Base-by-base conservation (phyloP, 2,113 vertebrate genomes). In the Fukomys damarensis region DNA sequence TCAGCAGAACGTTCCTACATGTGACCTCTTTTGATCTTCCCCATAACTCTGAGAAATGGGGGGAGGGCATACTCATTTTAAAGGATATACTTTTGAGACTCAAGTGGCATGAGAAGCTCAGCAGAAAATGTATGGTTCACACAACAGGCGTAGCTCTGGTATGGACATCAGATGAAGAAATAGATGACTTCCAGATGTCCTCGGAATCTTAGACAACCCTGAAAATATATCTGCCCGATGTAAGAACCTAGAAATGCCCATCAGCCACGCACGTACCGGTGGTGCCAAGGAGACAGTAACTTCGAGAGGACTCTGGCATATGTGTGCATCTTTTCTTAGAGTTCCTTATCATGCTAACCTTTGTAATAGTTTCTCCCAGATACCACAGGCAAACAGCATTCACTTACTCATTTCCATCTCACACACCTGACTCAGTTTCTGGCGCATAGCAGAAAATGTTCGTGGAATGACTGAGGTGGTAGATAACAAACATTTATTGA, bases 161-260 rank as follows among this genome's bases (percentile, higher is more conserved):
- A 76, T 79, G 86, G 76, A 46, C 7, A 59, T 77, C 76, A 74
- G 41, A 82, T 92, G 63, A 46, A 92, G 83, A 94, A 59, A 74
- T 35, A 93, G 70, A 59, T 87, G 72, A 26, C 80, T 97, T 91
- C 76, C 81, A 96, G 70, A 85, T 63, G 81, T 94, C 95, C 84
- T 91, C 84, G 4, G 76, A 95, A 81, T 38, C 41, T 92, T 93
- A 90, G 65, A 85, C 68, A 96, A 38, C n/a, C 58, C 76, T 92
- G 70, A 92, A 88, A 95, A 43, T 66, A 38, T 56, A 95, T 86
- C 49, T 79, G 74, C 30, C 49, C 68, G 22, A 38, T 92, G 26
- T 46, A 85, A 17, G 65, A 80, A 90, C 65, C 61, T 68, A 91
- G 79, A 68, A 80, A 86, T 82, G 46, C 88, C 22, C 76, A 85